These are phyloP conservation scores for Phrynocephalus forsythii DNA, from an alignment of 2,797 vertebrate species.

Conservation along the genomic window DNA sequence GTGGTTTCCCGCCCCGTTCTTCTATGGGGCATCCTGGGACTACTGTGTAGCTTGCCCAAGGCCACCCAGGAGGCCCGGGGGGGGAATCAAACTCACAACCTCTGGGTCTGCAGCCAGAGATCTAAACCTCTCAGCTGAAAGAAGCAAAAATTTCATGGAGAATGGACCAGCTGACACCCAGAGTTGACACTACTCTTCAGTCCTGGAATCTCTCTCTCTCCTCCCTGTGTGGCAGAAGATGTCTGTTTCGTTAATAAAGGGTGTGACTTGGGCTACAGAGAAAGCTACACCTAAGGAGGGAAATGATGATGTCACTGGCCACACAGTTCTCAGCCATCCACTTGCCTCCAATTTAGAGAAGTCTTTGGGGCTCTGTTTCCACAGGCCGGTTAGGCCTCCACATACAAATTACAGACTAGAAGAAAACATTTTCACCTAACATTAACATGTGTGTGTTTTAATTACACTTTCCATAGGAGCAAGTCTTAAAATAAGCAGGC, in stretches of 20 bases:
- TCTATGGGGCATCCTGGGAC: too few relatives aligned
- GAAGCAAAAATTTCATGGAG: neutral
- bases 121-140: too few relatives aligned
- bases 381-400: neutral
- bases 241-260: neutral
- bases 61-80: too few relatives aligned
- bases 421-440: neutral
- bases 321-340: neutral
- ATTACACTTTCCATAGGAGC: constrained; percentile 31
- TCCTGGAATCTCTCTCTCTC: neutral
- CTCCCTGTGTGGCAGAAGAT: neutral
- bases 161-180: neutral
- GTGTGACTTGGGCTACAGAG: too few relatives aligned
- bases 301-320: neutral
- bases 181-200: neutral
- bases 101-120: too few relatives aligned
- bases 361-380: neutral
- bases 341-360: neutral
- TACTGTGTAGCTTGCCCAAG: too few relatives aligned
- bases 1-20: too few relatives aligned
- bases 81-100: too few relatives aligned
- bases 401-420: neutral
- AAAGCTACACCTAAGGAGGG: neutral
- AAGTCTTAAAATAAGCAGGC: constrained; percentile 60
- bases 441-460: constrained; percentile 17